Evolutionary conservation across 2,888 invertebrate species (phyloP).

Genomic region (Mesorhabditis sp.): DNA sequence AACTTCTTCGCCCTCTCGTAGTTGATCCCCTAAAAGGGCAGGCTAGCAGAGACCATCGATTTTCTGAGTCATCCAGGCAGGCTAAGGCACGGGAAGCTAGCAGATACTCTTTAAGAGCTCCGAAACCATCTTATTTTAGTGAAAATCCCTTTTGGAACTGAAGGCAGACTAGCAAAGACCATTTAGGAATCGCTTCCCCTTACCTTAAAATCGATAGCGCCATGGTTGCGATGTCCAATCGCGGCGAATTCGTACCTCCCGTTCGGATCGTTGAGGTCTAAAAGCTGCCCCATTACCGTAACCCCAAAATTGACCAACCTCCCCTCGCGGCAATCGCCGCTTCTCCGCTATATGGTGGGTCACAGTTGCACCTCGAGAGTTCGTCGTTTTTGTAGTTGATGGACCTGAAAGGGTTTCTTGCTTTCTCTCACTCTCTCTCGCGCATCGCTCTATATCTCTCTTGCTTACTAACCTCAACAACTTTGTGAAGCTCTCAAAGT

Average conservation of each 20-base stretch:
- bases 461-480: conserved; percentile 18
- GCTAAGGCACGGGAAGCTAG: too few relatives aligned
- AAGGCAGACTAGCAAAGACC: background rate
- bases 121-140: too few relatives aligned
- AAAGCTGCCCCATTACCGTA: background rate
- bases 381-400: conserved; percentile 71
- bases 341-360: conserved; percentile 71
- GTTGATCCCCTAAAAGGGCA: background rate
- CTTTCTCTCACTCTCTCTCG: background rate
- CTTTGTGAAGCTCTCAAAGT: background rate
- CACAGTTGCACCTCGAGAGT: conserved; percentile 67
- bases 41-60: background rate
- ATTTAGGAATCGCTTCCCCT: background rate
- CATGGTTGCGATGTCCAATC: conserved; percentile 4
- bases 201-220: background rate
- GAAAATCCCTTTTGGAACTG: too few relatives aligned
- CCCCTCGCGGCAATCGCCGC: conserved; percentile 70
- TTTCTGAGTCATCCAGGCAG: too few relatives aligned
- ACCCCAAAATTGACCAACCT: conserved; percentile 64
- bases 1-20: background rate
- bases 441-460: too few relatives aligned
- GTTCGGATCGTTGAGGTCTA: conserved; percentile 6
- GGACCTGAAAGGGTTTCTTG: conserved; percentile 62
- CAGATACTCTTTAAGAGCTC: too few relatives aligned
- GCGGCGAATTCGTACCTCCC: conserved; percentile 2